Base-by-base conservation (phyloP, 1,140 invertebrate species). In the Drosophila sproati region DNA sequence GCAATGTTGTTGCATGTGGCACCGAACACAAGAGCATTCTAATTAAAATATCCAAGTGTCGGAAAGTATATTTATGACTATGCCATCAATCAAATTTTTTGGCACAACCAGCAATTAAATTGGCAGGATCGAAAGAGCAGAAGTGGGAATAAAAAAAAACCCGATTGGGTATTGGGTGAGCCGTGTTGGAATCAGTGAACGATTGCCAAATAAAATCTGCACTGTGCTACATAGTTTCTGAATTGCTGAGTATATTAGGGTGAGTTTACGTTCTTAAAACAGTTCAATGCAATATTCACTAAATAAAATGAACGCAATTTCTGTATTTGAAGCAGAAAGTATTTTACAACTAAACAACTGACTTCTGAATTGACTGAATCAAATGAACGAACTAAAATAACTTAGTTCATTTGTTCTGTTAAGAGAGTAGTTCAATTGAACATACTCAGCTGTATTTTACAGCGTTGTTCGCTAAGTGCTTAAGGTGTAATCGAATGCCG, bases 21-120 rank as follows among this genome's bases (percentile, higher is more conserved):
- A 54, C 37, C 39, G 35, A 66, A 74, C 10, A 89, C 83, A 89
- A 89, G 71, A 60, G 67, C 62, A 64, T 83, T 83, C 80, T 89
- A 85, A 88, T 88, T 89, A 80, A 88, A 89, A 88, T 83, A 70
- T 69, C 77, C 80, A 73, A 72, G 73, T 79, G 85, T 71, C 66
- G 48, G 32, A 64, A 63, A 54, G 60, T 51, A 68, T 73, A 87
- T 86, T 79, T 87, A 77, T 82, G 76, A 64, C 45, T 12, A 63
- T 43, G 37, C 32, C 47, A 89, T 89, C 77, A 83, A 89, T 88
- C 85, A 89, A 89, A 87, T 61, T 74, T 88, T 88, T 70, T 77
- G 69, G 20, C 67, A 72, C 74, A 74, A 78, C 59, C 63, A 56
- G 66, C 77, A 88, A 80, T 77, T 77, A 68, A 69, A 73, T 68